These are phyloP conservation scores for Mirounga angustirostris DNA, from an alignment of 2,113 vertebrate genomes.

Conservation along the genomic window DNA sequence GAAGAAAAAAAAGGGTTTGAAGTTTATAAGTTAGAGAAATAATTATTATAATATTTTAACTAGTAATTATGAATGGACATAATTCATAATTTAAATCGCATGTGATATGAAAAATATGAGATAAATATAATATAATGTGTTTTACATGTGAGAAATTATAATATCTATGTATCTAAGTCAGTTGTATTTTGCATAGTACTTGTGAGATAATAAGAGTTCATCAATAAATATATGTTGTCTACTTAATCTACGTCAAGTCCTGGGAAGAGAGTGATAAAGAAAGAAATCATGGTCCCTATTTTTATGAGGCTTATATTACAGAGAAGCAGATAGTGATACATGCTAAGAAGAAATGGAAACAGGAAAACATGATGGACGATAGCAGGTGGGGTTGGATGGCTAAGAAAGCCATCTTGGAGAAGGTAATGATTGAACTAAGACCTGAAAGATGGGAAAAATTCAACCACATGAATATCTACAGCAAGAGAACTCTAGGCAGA, in stretches of 20 bases:
- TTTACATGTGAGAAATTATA: conserved; percentile 39
- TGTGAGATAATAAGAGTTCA: not conserved
- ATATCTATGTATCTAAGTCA: not conserved
- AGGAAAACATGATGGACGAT: not conserved
- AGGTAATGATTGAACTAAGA: not conserved
- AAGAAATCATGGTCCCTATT: not conserved
- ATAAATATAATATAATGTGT: not conserved
- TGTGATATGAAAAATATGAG: not conserved
- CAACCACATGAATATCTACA: not conserved
- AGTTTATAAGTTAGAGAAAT: not conserved
- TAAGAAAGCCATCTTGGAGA: not conserved
- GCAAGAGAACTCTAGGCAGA: not conserved
- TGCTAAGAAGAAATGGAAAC: not conserved
- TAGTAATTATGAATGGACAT: conserved; percentile 12
- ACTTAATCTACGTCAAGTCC: not conserved
- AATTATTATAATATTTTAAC: not conserved
- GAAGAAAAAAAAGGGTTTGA: not conserved
- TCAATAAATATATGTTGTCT: conserved; percentile 10
- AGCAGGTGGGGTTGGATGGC: not conserved
- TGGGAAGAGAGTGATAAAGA: not conserved
- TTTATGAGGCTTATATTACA: not conserved
- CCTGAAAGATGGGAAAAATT: not conserved
- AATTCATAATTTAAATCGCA: not conserved
- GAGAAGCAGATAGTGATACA: not conserved
- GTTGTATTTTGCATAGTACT: not conserved